Base-by-base conservation (phyloP, 2,888 invertebrate species). In the Chelonus formosanus region DNA sequence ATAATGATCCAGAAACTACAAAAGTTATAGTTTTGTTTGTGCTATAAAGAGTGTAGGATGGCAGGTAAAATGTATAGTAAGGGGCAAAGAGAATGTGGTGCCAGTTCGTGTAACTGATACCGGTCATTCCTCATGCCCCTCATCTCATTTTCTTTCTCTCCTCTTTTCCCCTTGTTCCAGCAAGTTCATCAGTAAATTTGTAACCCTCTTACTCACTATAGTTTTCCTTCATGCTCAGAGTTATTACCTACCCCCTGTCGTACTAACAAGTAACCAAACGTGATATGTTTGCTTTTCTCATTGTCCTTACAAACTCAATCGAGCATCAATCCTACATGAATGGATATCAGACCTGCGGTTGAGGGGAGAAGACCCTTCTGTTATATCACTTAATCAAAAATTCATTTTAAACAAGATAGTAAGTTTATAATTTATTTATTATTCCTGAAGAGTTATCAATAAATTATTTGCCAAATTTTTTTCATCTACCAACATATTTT, bases 41-140 rank as follows among this genome's bases (percentile, higher is more conserved):
- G 52, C 52, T 52, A 52, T 52, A 52, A 52, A 52, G 32, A 32
- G 34, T 48, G 6, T 40, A 52, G 35, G 40, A 40, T n/a, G 50
- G 60, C 34, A 48, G 40, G 52, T 40, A 60, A 35, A 59, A 5
- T 47, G 4, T 50, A 63, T 45, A 59, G 64, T 48, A 67, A 62
- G 62, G 65, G 63, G 58, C 50, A 57, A 60, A 35, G 63, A 64
- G 73, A 69, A 71, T 64, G 74, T 74, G 78, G 71, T 81, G 78
- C 80, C 82, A 81, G 80, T 75, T 65, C 67, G 73, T 82, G 82
- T 81, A 81, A 82, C 80, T 76, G 81, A 82, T 80, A 81, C 82
- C 82, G 79, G 80, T 78, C 80, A 78, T 79, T 80, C 77, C 78
- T 75, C 73, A 76, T 75, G 76, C 76, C 76, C 76, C 78, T 76